Conservation (phyloP, 2,888 invertebrate species). For the Perizoma flavofasciatum region DNA sequence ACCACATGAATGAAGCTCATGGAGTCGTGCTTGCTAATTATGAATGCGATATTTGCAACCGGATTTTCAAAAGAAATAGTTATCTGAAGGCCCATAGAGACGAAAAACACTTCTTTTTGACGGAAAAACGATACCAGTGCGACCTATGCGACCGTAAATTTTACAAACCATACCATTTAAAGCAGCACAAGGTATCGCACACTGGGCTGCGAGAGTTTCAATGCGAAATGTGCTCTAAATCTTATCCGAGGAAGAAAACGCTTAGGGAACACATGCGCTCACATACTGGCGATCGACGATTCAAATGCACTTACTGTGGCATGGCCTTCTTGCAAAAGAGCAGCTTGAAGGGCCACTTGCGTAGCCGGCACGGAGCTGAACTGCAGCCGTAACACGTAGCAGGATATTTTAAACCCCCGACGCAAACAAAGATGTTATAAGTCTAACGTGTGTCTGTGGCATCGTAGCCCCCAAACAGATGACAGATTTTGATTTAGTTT, state of each 20-base stretch:
- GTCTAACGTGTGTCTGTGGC: no score
- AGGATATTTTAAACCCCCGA: no score
- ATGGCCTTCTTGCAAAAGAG: constrained; percentile 73
- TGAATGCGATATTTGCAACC: constrained; percentile 62
- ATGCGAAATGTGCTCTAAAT: constrained; percentile 61
- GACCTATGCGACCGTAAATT: constrained; percentile 69
- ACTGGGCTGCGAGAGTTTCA: constrained; percentile 54
- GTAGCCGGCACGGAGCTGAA: constrained; percentile 55
- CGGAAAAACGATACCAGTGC: constrained; percentile 68
- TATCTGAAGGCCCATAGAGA: constrained; percentile 55
- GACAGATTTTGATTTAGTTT: no score
- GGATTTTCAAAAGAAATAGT: constrained; percentile 56
- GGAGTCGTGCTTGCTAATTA: constrained; percentile 47
- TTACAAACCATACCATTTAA: constrained; percentile 49
- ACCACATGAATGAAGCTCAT: constrained; percentile 60
- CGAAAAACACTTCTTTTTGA: constrained; percentile 59
- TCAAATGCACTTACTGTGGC: constrained; percentile 65
- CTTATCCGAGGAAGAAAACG: constrained; percentile 43
- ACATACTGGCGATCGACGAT: constrained; percentile 53
- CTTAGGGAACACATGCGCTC: constrained; percentile 15
- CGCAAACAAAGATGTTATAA: no score
- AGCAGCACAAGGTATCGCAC: constrained; percentile 60
- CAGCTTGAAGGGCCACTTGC: constrained; percentile 70
- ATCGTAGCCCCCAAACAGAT: no score
- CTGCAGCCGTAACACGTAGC: constrained; percentile 1